These are phyloP conservation scores for Stenchaetothrips biformis DNA, from an alignment of 2,888 invertebrate species.

Conservation along the genomic window DNA sequence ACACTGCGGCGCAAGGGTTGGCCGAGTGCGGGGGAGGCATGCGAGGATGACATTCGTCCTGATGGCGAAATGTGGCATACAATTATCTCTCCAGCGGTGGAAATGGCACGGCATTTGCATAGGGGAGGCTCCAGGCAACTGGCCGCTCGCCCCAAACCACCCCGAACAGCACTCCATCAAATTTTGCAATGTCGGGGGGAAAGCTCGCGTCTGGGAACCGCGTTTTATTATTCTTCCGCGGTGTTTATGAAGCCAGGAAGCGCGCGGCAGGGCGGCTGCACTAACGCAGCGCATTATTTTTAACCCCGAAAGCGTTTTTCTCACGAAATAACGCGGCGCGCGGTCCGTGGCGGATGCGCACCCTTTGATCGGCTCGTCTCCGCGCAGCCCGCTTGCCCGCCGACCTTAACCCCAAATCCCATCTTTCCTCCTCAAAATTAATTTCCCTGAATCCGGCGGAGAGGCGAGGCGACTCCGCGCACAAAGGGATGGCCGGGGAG, in stretches of 20 bases:
- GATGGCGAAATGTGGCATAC: conserved; percentile 17
- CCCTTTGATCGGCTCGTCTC: neutral
- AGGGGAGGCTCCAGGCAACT: neutral
- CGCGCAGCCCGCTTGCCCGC: neutral
- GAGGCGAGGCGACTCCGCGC: neutral
- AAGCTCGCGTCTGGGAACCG: too few species aligned
- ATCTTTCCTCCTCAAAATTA: conserved; percentile 21
- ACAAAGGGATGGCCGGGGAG: conserved; percentile 8
- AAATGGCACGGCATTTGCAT: conserved; percentile 15
- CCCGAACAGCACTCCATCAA: too few species aligned
- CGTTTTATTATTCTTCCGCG: neutral
- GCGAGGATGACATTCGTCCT: neutral
- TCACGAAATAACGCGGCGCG: neutral
- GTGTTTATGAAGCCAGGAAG: neutral
- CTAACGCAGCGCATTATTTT: neutral
- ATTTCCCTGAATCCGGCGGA: neutral
- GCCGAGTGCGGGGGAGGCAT: neutral
- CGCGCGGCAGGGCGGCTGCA: neutral
- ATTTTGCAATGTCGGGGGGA: too few species aligned
- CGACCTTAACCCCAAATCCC: conserved; percentile 15
- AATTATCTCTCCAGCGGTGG: conserved; percentile 10
- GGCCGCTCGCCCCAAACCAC: neutral
- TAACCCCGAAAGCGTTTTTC: neutral
- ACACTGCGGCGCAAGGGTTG: neutral
- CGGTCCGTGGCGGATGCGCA: neutral